phyloP scores from a whole-genome alignment of 2,113 vertebrate species.

The Scalopus aquaticus region DNA sequence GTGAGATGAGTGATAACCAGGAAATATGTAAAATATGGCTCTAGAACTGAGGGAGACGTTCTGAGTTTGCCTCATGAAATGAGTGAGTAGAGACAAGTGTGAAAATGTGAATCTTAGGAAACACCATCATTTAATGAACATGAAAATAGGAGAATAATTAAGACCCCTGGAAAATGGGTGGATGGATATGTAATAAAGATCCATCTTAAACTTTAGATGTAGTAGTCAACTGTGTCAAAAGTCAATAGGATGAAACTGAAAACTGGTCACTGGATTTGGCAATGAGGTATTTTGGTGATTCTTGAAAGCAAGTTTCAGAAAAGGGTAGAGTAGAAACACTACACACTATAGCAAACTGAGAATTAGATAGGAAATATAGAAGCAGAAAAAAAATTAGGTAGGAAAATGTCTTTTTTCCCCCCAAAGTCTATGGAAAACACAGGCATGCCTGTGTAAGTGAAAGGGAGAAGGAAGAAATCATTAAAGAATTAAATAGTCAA shows the following conservation, averaged over 20 bases:
- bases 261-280: neutral
- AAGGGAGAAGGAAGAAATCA: neutral
- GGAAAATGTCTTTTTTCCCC: neutral
- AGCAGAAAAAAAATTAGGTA: neutral
- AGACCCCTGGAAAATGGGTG: neutral
- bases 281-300: neutral
- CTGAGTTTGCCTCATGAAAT: neutral
- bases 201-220: neutral
- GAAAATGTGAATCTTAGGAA: neutral
- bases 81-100: neutral
- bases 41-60: neutral
- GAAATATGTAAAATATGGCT: neutral
- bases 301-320: constrained; percentile 18
- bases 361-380: neutral
- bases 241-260: neutral
- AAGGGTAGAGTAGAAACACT: neutral
- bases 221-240: constrained; percentile 19
- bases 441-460: neutral
- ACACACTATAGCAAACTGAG: neutral
- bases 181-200: neutral
- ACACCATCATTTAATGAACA: neutral
- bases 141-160: neutral
- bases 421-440: neutral
- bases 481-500: neutral
- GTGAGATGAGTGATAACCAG: neutral